Evolutionary conservation across 1,140 invertebrate genomes (phyloP).

Genomic region (Leptonema lineaticorne): DNA sequence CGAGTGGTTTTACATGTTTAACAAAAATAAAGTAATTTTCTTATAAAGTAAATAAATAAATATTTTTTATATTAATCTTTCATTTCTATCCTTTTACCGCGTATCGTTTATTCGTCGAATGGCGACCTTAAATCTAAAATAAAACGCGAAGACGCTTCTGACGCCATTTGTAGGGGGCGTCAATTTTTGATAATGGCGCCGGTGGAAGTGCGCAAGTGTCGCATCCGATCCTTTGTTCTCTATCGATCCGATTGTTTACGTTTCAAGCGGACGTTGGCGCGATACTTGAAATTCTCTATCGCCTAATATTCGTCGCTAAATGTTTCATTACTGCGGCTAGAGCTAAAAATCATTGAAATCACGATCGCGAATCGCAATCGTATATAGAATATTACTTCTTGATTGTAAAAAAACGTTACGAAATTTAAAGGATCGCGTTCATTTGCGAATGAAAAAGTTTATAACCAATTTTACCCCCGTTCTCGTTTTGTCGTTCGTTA

Average conservation of each 20-base stretch:
- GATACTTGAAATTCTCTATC: background rate
- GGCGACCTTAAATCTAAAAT: background rate
- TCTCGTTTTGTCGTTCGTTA: no score
- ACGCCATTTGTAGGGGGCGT: background rate
- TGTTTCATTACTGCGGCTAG: no score
- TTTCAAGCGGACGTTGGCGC: background rate
- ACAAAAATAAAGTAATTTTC: conserved; percentile 58
- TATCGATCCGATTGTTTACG: conserved; percentile 13
- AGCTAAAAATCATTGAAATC: no score
- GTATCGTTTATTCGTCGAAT: background rate
- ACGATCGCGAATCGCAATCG: no score
- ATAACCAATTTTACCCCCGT: no score
- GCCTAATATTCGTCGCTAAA: background rate
- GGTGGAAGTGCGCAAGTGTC: background rate
- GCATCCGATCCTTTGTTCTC: background rate
- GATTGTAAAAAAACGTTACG: no score
- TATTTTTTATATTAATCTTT: conserved; percentile 41
- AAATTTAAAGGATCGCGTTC: no score
- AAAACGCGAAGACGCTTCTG: background rate
- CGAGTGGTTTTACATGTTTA: conserved; percentile 60
- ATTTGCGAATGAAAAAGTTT: no score
- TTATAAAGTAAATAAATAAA: conserved; percentile 51
- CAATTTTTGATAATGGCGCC: conserved; percentile 7
- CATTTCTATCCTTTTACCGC: conserved; percentile 4
- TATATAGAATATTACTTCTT: no score